Evolutionary conservation across 2,888 invertebrate species (phyloP), one percentile per base, ranked within the genome.

Genomic region (Abrostola triplasia): DNA sequence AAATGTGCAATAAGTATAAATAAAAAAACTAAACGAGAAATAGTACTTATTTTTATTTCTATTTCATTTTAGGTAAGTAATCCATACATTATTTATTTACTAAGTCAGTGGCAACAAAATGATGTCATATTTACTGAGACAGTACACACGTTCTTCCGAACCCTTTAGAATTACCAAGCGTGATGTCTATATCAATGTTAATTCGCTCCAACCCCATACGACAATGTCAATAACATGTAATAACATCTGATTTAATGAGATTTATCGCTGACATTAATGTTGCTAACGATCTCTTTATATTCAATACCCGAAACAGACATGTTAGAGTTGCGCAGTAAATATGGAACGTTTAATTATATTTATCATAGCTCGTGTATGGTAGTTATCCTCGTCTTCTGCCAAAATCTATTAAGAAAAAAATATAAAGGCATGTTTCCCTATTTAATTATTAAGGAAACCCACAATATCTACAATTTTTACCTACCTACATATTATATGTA

Each of bases 221-320:
- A 47, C 24, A 24, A 2, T 9, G 44, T 8, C 44, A 8, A 13
- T 47, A 47, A 47, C 44, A 47, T 9, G 36, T 49, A 49, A 49
- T 36, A 49, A 36, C 49, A 49, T 35, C 35, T 24, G 36, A 49
- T 49, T 49, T 49, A 49, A 49, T 49, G 36, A 49, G 35, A 49
- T 49, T 49, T 36, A 36, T 47, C 4, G 11, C 11, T 10, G 7
- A 24, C 35, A 35, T 48, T 35, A 24, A 48, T 36, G 49, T n/a
- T 49, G 10, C 24, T 48, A 36, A 6, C 36, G 11, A 24, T 35
- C 24, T 35, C 44, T 49, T 49, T 49, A 36, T 49, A 49, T 49
- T 49, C 49, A 49, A 36, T 49, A 49, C 49, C 35, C 36, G 9
- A 7, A 9, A 9, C 10, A 40, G 40, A 9, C 4, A 40, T 40